These are phyloP conservation scores for Trissolcus basalis DNA, from an alignment of 1,140 invertebrate species.

Conservation along the genomic window DNA sequence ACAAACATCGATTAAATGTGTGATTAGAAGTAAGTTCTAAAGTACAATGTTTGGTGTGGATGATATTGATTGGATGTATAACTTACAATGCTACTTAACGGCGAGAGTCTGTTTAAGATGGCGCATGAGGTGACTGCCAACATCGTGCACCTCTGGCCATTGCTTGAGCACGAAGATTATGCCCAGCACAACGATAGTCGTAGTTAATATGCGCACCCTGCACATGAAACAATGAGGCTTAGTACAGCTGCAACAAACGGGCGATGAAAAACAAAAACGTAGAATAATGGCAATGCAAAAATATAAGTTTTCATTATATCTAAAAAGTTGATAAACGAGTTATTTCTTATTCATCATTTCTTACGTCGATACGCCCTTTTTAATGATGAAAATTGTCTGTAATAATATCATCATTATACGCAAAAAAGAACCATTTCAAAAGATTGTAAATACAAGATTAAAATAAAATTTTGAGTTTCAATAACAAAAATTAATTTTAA, in stretches of 20 bases:
- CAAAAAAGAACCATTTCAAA: too few species aligned
- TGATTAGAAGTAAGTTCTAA: constrained; percentile 31
- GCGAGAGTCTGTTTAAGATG: constrained; percentile 82
- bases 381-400: too few species aligned
- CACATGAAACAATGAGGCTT: constrained; percentile 78
- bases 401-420: too few species aligned
- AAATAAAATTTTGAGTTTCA: too few species aligned
- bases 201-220: constrained; percentile 90
- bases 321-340: too few species aligned
- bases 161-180: constrained; percentile 90
- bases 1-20: too few species aligned
- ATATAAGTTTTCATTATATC: constrained; percentile 16
- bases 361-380: too few species aligned
- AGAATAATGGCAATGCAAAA: constrained; percentile 68
- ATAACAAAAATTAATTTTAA: too few species aligned
- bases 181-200: constrained; percentile 85
- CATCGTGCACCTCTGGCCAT: constrained; percentile 90
- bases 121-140: constrained; percentile 82
- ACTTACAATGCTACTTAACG: constrained; percentile 78
- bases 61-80: constrained; percentile 36
- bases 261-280: constrained; percentile 66
- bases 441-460: too few species aligned
- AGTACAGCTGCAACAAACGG: constrained; percentile 74
- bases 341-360: too few species aligned
- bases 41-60: constrained; percentile 18